Evolutionary conservation across 2,797 vertebrate species (phyloP), one percentile per base, ranked within the genome.

Genomic region (Emydoidea blandingii): DNA sequence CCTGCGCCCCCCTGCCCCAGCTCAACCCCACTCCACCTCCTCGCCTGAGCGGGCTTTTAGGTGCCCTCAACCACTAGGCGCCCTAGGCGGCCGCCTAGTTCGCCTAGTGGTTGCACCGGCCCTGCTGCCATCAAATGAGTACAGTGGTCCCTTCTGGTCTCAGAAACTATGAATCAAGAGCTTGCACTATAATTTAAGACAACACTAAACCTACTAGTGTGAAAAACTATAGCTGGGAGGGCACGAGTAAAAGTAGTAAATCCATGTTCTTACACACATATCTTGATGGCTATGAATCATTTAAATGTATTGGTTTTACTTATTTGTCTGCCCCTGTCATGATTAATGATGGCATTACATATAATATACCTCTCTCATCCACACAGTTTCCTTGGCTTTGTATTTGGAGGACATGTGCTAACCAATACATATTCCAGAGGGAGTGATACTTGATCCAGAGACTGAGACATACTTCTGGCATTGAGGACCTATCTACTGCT

Each of bases 311-410:
- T n/a, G 23, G 11, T 31, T 86, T 93, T 94, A 15, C 79, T 90
- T 89, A n/a, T 41, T 79, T 57, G 57, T 91, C 88, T 95, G 95
- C 95, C 95, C 84, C 96, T 95, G 92, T 49, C 88, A 90, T 96
- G 95, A 95, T 96, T 93, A 93, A 97, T 83, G 37, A 88, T 87
- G 47, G 52, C 81, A 68, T 91, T 87, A 88, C 88, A 96, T 97
- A 93, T 94, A 95, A 95, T 74, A 95, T 88, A 94, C 85, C 14
- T 62, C 95, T 90, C 62, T 96, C 53, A 94, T 92, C 85, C 4
- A 23, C 94, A 86, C 93, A 90, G 74, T 27, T 92, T 97, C 89
- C 86, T 76, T 94, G 79, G 65, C 44, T 91, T 91, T 92, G 53
- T 47, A 92, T 95, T 83, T 92, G 62, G 85, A 97, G 56, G 83